These are phyloP conservation scores for Leptinotarsa peninsularis DNA, from an alignment of 2,888 invertebrate genomes.

Conservation along the genomic window DNA sequence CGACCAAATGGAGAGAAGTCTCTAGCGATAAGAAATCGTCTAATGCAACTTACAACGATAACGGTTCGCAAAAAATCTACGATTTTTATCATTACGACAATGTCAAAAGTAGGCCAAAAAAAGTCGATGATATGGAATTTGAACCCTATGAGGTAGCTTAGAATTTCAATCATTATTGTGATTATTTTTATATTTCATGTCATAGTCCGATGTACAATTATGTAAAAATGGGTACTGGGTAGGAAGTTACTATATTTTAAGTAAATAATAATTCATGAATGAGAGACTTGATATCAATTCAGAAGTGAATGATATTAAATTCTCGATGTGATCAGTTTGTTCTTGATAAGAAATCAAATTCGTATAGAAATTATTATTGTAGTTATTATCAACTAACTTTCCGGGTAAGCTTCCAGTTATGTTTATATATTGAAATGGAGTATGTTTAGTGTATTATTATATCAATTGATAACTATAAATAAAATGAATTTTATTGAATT, in stretches of 20 bases:
- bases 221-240: slow-evolving; percentile 16
- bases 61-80: slow-evolving; percentile 50
- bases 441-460: not conserved
- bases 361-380: not conserved
- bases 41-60: slow-evolving; percentile 53
- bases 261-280: not conserved
- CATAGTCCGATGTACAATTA: not conserved
- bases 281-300: no score
- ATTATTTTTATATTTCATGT: slow-evolving; percentile 5
- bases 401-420: not conserved
- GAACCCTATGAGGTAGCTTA: slow-evolving; percentile 69
- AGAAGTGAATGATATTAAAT: no score
- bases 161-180: slow-evolving; percentile 9
- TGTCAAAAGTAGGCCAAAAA: slow-evolving; percentile 71
- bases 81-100: slow-evolving; percentile 68
- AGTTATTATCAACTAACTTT: not conserved
- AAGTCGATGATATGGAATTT: slow-evolving; percentile 87
- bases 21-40: slow-evolving; percentile 54
- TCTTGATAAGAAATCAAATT: no score
- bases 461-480: not conserved
- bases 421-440: not conserved
- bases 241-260: not conserved
- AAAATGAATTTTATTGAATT: no score
- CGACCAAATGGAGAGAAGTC: slow-evolving; percentile 55
- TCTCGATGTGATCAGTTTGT: no score